Percentiles rank a stretch among this genome's conserved stretches.
Conservation (phyloP, 2,888 invertebrate species). For the Microchrysa polita region DNA sequence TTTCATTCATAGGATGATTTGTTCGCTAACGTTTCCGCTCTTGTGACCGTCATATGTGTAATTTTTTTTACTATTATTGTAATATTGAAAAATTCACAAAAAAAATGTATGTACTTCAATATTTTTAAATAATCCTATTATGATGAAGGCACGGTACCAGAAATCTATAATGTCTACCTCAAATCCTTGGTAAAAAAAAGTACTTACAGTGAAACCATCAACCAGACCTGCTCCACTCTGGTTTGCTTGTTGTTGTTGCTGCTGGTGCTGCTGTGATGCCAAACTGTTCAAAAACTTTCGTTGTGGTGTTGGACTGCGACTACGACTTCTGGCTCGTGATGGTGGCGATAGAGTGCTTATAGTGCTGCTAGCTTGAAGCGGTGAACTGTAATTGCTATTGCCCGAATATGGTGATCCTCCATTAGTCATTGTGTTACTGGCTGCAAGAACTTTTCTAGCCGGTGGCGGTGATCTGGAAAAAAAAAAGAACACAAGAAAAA, state of each 20-base stretch:
- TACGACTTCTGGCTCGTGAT: constrained; percentile 62
- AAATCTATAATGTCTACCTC: too few species aligned
- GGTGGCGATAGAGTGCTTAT: constrained; percentile 50
- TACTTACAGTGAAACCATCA: constrained; percentile 43
- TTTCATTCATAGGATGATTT: too few species aligned
- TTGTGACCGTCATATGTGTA: too few species aligned
- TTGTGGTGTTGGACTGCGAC: constrained; percentile 67
- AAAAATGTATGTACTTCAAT: too few species aligned
- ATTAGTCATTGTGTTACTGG: constrained; percentile 52
- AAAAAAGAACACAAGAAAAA: not conserved
- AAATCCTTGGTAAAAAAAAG: not conserved
- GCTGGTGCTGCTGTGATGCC: constrained; percentile 9
- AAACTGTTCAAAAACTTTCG: constrained; percentile 62
- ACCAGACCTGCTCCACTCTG: constrained; percentile 19
- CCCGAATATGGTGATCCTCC: constrained; percentile 48
- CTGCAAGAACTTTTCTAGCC: constrained; percentile 58
- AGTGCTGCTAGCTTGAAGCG: constrained; percentile 46
- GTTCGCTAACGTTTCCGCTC: too few species aligned
- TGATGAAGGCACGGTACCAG: too few species aligned
- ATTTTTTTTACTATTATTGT: too few species aligned
- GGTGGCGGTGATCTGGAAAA: constrained; percentile 62
- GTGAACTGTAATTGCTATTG: constrained; percentile 55
- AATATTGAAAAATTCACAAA: too few species aligned
- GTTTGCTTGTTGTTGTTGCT: not conserved
- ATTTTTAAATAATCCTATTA: too few species aligned